Percentiles rank a stretch among this genome's conserved stretches.
These are phyloP conservation scores for Lutraria lutraria DNA, from an alignment of 2,888 invertebrate species.

Conservation along the genomic window DNA sequence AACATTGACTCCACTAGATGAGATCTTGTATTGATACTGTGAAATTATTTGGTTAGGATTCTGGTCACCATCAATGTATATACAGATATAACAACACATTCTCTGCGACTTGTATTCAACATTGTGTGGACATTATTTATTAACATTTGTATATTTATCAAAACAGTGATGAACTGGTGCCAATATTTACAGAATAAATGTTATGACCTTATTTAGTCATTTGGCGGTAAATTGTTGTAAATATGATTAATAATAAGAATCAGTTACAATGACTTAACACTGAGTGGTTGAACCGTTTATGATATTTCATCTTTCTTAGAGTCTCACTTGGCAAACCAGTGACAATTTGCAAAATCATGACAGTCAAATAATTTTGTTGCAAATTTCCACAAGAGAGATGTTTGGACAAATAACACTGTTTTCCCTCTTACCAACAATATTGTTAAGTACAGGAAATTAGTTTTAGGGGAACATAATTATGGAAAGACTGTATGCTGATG, in stretches of 20 bases:
- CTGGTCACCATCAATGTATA: background rate
- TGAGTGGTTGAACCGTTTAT: background rate
- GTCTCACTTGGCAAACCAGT: slow-evolving; percentile 1
- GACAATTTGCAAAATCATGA: background rate
- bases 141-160: background rate
- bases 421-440: background rate
- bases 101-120: background rate
- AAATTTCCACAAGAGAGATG: background rate
- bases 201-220: background rate
- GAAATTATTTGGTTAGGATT: background rate
- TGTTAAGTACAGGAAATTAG: slow-evolving; percentile 19
- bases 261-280: no score
- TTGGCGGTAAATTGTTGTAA: background rate
- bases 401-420: background rate
- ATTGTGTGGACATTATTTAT: background rate
- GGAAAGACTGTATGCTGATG: background rate
- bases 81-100: background rate
- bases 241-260: no score
- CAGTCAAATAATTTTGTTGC: slow-evolving; percentile 1
- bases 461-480: background rate
- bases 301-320: background rate
- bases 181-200: background rate
- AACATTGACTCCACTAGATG: background rate
- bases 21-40: background rate
- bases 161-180: background rate